phyloP scores from a whole-genome alignment of 2,113 vertebrate species.

The Sula dactylatra region DNA sequence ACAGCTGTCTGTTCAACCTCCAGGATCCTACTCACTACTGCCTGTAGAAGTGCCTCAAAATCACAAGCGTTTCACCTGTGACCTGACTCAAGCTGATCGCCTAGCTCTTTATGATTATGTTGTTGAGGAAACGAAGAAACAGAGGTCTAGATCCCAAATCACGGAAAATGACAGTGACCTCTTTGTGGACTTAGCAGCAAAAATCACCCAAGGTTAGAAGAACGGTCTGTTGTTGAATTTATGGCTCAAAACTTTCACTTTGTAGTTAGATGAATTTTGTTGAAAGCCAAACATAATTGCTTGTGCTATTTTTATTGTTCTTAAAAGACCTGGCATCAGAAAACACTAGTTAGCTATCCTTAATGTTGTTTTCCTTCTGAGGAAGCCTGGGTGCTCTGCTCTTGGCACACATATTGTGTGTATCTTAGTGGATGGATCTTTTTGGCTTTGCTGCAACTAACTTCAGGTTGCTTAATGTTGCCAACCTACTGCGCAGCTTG shows the following conservation, averaged over 20 bases:
- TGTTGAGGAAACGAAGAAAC: constrained; percentile 76
- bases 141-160: constrained; percentile 70
- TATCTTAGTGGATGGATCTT: background rate
- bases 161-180: constrained; percentile 86
- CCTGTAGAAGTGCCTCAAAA: constrained; percentile 89
- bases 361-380: background rate
- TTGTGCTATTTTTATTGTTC: background rate
- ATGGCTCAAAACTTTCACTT: background rate
- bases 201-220: constrained; percentile 88
- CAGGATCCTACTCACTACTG: constrained; percentile 84
- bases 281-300: background rate
- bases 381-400: background rate
- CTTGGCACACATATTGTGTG: rapidly evolving
- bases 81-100: constrained; percentile 91
- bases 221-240: background rate
- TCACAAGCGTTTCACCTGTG: constrained; percentile 89
- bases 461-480: background rate
- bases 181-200: constrained; percentile 93
- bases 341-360: background rate
- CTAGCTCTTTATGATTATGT: constrained; percentile 91
- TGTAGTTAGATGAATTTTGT: background rate
- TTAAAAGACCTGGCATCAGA: background rate
- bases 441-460: background rate
- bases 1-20: constrained; percentile 12
- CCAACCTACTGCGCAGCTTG: background rate